Base-by-base conservation (phyloP, 64 coral and sea anemone species). In the Catalaphyllia jardinei region DNA sequence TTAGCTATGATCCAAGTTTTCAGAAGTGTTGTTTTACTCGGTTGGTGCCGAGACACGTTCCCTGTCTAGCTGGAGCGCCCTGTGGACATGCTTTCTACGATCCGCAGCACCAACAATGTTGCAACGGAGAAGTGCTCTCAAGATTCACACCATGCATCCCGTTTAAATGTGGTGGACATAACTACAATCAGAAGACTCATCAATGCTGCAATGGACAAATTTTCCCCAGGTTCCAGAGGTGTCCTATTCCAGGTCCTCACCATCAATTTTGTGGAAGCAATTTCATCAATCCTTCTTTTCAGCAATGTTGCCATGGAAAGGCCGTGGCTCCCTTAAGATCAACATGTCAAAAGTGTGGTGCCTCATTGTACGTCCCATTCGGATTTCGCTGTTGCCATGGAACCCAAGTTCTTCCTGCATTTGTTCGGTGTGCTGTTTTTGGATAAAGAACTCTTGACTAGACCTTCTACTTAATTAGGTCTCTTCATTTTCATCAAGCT, bases 181-280 rank as follows among this genome's bases (percentile, higher is more conserved):
- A 79, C 11, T 79, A 27, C 50, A 79, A 79, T 24, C 76, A 51
- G 17, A 20, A 54, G 8, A 79, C n/a, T 13, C 76, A 57, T 22
- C 49, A 79, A 79, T 79, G 76, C 51, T 79, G 76, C 50, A 79
- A 55, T 13, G 76, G 76, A 79, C 46, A 57, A 55, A 55, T 79
- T 22, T 1, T 25, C 29, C 28, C 76, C 25, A 79, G 25, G n/a
- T 79, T 79, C 50, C 50, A 3, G 22, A 22, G 8, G 3, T 79
- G 76, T 79, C 76, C 75, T 18, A 5, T 52, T 22, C 19, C 50
- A 5, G 49, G 13, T 15, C 76, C 76, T 57, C 11, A 28, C 24
- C 46, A 52, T 22, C 76, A 29, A 24, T 29, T 79, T 57, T 79
- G 76, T 29, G 76, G 76, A 9, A 13, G 50, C 9, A 79, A 79